Base-by-base conservation (phyloP, 2,888 invertebrate genomes). In the Conus canariensis region DNA sequence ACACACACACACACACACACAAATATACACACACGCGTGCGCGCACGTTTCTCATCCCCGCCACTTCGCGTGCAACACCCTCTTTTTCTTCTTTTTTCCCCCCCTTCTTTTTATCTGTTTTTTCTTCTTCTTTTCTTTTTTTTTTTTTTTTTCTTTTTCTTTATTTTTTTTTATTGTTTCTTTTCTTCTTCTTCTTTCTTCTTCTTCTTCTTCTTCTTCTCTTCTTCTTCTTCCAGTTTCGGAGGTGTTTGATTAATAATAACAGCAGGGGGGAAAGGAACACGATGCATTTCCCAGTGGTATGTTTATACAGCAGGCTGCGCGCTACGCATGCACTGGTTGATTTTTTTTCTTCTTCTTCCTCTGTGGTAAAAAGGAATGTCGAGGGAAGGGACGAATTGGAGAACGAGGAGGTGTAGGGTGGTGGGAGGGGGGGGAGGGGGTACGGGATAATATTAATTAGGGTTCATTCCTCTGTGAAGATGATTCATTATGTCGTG, bases 231-330 rank as follows among this genome's bases (percentile, higher is more conserved):
- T 80, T 12, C 14, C 30, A 12, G 6, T 45, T 30, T 80, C 80
- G 22, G 45, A 30, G 30, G 80, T 30, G 80, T 80, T 25, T 80
- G 80, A 80, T 80, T 80, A 45, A 80, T 80, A 80, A 80, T 80
- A 80, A 80, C 80, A 80, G 45, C 80, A 80, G 30, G 80, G 45
- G 45, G 30, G 25, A 1, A 30, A 12, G 80, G 80, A 80, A 80
- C 45, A 19, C 45, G 45, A 80, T 80, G 80, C 80, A 45, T 80
- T 80, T 8, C 80, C 45, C 9, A 45, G 30, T 45, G 5, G 12
- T 80, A 8, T 80, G 80, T 45, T 30, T 80, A 45, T 45, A 12
- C 45, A 45, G 45, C 80, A 80, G 80, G 80, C 30, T 14, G 80
- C 30, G 30, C 14, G 45, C 45, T 45, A 45, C 45, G 22, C 80